These are phyloP conservation scores for Cromileptes altivelis DNA, from an alignment of 2,113 vertebrate genomes.

Conservation along the genomic window DNA sequence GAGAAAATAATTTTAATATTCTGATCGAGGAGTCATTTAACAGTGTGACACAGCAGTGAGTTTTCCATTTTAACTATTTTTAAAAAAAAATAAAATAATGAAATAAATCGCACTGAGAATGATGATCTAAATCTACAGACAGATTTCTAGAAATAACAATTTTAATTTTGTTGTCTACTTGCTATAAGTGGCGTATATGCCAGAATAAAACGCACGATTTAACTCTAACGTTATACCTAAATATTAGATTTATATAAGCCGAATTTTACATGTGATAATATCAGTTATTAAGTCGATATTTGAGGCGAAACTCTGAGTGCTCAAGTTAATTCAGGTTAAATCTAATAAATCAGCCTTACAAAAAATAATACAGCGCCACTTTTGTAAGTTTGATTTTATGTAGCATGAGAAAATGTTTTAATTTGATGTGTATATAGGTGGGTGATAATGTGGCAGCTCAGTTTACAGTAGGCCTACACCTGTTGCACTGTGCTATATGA, in stretches of 20 bases:
- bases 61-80: background rate
- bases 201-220: background rate
- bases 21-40: background rate
- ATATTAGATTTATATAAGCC: background rate
- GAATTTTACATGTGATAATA: background rate
- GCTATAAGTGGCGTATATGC: background rate
- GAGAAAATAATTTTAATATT: background rate
- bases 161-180: background rate
- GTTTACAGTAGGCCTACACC: slow-evolving; percentile 54
- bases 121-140: background rate
- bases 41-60: background rate
- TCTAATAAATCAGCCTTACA: background rate
- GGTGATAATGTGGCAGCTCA: background rate
- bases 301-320: background rate
- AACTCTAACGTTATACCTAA: background rate
- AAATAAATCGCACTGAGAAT: slow-evolving; percentile 6
- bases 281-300: background rate
- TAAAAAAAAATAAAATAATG: fast-evolving
- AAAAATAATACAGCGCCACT: background rate
- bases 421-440: background rate
- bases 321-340: background rate
- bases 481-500: slow-evolving; percentile 53
- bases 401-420: background rate
- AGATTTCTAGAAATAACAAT: background rate
- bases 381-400: background rate